A percentile compares a stretch with the other conserved stretches of the same genome.
These are phyloP conservation scores for Ennomos fuscantarius DNA, from an alignment of 2,888 invertebrate genomes.

Conservation along the genomic window DNA sequence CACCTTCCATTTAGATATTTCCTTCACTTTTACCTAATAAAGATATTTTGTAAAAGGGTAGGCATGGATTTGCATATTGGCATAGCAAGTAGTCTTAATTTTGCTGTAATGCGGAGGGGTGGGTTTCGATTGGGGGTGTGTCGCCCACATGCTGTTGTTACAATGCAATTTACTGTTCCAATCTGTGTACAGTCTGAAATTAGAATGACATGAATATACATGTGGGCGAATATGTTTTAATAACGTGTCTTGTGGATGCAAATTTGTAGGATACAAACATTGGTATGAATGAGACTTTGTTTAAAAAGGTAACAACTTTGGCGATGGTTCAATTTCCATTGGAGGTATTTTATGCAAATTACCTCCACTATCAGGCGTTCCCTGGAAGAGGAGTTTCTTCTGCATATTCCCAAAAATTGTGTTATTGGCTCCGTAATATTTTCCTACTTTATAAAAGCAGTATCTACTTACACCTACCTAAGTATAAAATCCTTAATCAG, in stretches of 20 bases:
- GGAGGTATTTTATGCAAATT: no score
- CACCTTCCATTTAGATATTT: neutral
- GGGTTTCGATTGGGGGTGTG: constrained; percentile 44
- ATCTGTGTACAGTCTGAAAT: constrained; percentile 53
- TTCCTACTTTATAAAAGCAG: no score
- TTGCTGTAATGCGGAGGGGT: constrained; percentile 67
- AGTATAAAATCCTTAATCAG: no score
- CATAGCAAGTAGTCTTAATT: constrained; percentile 81
- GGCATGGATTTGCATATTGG: constrained; percentile 76
- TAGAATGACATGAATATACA: constrained; percentile 61
- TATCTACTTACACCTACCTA: no score
- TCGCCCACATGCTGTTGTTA: constrained; percentile 71
- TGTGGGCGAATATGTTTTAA: constrained; percentile 42
- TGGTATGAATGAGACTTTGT: constrained; percentile 15
- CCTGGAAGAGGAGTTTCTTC: no score
- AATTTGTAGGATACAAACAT: constrained; percentile 22
- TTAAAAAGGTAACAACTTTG: neutral
- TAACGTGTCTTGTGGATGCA: constrained; percentile 25
- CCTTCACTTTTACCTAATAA: constrained; percentile 35
- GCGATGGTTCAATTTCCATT: no score
- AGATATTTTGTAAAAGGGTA: constrained; percentile 42
- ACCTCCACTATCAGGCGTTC: no score
- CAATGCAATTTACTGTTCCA: constrained; percentile 72
- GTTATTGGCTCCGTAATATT: no score
- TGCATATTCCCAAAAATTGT: no score